These are phyloP conservation scores for Plutomurus gul DNA, from an alignment of 1,140 invertebrate species.

Conservation along the genomic window DNA sequence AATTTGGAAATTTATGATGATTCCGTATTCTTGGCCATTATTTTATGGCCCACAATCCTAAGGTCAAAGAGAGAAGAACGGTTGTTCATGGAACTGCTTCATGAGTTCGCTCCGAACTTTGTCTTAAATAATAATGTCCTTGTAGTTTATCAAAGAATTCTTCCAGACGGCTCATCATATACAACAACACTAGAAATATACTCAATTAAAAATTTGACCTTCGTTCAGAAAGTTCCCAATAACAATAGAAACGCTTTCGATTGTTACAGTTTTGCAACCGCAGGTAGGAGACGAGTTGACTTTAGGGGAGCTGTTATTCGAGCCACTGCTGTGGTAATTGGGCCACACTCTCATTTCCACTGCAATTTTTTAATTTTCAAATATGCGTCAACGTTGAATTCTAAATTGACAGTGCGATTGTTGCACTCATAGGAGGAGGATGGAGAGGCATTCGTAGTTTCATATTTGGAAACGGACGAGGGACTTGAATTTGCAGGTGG, in stretches of 20 bases:
- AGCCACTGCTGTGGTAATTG: constrained; percentile 1
- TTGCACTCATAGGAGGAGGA: constrained; percentile 10
- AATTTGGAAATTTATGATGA: no score
- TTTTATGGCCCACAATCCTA: neutral
- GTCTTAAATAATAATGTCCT: neutral
- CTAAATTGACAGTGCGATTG: no score
- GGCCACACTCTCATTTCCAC: neutral
- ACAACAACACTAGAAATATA: neutral
- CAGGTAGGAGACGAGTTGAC: neutral
- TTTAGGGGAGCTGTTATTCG: neutral
- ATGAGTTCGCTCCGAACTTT: neutral
- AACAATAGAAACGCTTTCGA: neutral
- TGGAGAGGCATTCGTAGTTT: neutral
- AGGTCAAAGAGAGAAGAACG: neutral
- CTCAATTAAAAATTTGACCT: neutral
- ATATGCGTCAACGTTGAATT: neutral
- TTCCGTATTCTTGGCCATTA: no score
- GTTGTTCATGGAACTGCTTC: neutral
- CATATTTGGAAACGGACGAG: neutral
- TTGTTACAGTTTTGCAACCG: neutral
- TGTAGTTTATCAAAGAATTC: neutral
- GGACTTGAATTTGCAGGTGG: neutral
- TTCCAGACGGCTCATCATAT: neutral
- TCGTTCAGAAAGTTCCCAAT: neutral
- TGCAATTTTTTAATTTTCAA: neutral